A percentile compares a stretch with the other conserved stretches of the same genome.
Evolutionary conservation across 2,888 invertebrate genomes (phyloP).

Genomic region (Mycogona germanica): DNA sequence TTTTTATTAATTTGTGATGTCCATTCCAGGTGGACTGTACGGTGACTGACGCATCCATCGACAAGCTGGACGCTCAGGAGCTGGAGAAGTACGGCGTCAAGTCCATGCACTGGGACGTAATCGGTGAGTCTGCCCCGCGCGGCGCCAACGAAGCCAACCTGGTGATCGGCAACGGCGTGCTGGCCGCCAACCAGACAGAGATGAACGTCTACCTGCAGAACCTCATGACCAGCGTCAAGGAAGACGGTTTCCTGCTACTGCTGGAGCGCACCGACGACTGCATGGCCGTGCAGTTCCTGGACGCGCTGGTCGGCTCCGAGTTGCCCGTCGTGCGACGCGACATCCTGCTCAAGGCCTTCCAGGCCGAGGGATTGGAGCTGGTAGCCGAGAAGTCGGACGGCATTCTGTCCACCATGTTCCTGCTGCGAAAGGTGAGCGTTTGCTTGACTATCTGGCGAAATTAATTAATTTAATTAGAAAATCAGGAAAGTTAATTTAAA

Average conservation of each 20-base stretch:
- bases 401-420: conserved; percentile 40
- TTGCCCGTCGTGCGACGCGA: conserved; percentile 16
- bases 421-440: conserved; percentile 46
- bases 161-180: conserved; percentile 50
- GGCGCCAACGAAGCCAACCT: conserved; percentile 47
- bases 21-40: conserved; percentile 45
- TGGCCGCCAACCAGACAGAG: conserved; percentile 38
- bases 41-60: conserved; percentile 42
- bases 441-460: background rate
- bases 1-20: too few species aligned
- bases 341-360: conserved; percentile 21
- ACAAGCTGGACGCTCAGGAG: conserved; percentile 38
- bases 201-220: conserved; percentile 22
- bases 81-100: conserved; percentile 49
- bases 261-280: conserved; percentile 24
- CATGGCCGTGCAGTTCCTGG: conserved; percentile 24
- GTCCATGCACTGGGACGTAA: conserved; percentile 49
- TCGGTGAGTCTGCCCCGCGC: conserved; percentile 46
- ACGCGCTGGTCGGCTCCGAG: conserved; percentile 20
- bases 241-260: conserved; percentile 53
- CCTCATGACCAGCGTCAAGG: conserved; percentile 44
- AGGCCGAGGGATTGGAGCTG: conserved; percentile 39
- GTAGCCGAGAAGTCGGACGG: conserved; percentile 51
- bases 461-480: background rate
- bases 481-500: background rate